These are phyloP conservation scores for Microtus montanus DNA, from an alignment of 2,113 vertebrate species.

Conservation along the genomic window DNA sequence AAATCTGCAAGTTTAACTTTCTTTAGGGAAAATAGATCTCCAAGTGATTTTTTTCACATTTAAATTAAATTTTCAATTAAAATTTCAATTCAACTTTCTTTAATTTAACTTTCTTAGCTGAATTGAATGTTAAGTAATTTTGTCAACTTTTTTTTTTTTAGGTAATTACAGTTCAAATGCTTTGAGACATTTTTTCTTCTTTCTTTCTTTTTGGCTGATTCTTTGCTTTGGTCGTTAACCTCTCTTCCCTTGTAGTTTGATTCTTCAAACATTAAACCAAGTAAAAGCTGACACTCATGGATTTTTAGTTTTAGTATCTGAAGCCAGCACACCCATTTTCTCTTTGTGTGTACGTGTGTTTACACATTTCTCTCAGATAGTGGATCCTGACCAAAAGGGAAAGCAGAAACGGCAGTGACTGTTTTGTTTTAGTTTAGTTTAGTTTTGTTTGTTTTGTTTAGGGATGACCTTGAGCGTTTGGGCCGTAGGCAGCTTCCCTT, in stretches of 20 bases:
- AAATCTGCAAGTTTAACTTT: neutral
- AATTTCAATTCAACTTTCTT: slow-evolving; percentile 10
- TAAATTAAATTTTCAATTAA: neutral
- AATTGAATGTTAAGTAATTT: slow-evolving; percentile 39
- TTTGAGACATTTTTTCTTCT: neutral
- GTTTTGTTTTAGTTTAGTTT: neutral
- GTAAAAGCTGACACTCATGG: neutral
- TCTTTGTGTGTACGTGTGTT: neutral
- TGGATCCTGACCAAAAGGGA: neutral
- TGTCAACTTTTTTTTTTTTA: neutral
- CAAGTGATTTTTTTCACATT: neutral
- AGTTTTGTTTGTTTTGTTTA: no score
- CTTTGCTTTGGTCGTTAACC: neutral
- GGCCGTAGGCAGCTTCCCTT: neutral
- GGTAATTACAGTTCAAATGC: neutral
- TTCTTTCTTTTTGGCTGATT: neutral
- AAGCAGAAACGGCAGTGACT: fast-evolving
- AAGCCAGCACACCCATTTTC: neutral
- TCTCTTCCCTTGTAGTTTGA: neutral
- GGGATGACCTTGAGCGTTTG: neutral
- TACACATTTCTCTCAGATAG: neutral
- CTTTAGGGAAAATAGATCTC: neutral
- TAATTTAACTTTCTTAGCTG: slow-evolving; percentile 11
- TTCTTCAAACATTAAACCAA: neutral
- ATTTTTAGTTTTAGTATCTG: neutral